Base-by-base conservation (phyloP, 2,113 vertebrate species). In the Holacanthus passer region DNA sequence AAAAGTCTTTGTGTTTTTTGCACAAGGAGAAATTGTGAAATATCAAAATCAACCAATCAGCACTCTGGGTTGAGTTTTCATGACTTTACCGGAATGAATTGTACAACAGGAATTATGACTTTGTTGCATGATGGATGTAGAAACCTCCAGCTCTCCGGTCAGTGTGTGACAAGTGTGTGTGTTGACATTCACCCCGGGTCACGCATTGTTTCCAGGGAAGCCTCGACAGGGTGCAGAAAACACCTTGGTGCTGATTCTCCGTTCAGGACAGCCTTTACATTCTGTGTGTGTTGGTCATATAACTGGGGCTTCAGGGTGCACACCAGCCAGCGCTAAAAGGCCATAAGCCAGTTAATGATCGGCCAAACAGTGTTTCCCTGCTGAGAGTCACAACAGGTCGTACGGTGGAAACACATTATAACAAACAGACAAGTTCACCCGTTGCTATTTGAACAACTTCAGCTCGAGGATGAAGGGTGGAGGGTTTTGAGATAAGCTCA, bases 331-430 rank as follows among this genome's bases (percentile, higher is more conserved):
- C 69, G 13, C 29, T 43, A 43, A 72, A 69, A 29, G 52, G 7
- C 27, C 31, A n/a, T 79, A 39, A 77, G 74, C 2, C 1, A 0
- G 47, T 87, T 83, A 87, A 69, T 83, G 3, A 70, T 85, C 17
- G 9, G 71, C 32, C 20, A 4, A 27, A 22, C 1, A 31, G 79
- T 43, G 76, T 63, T 82, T 19, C 71, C 73, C 20, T 39, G 24
- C 58, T 16, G 37, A 65, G 29, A 14, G 5, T 13, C 6, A 12
- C 43, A 14, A 41, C 20, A 7, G 20, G 24, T 5, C 7, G 65
- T 20, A 11, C 20, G 16, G 19, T n/a, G 39, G 52, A 20, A 62
- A 67, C 17, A 20, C n/a, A n/a, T 29, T 0, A 22, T n/a, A n/a
- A n/a, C n/a, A 22, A 10, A n/a, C 17, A 67, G 9, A 0, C 31